Conservation (phyloP, 2,113 vertebrate genomes). For the Urocolius indicus region DNA sequence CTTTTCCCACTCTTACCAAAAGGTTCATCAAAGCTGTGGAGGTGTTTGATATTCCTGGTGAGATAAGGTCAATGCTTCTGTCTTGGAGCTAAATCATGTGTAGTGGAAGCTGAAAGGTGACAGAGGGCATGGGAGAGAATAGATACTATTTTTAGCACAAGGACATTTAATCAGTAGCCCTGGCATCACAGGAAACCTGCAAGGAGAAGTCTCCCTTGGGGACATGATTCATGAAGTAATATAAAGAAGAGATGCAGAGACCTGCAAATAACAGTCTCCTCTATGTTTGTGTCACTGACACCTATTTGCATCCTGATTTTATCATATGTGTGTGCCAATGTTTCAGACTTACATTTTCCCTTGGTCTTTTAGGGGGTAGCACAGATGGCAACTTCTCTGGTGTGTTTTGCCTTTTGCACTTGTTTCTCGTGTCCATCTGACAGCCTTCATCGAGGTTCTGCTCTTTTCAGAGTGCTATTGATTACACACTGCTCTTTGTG, state of each 20-base stretch:
- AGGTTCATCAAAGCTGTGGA: conserved; percentile 40
- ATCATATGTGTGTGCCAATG: background rate
- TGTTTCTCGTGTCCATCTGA: background rate
- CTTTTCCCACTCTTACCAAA: conserved; percentile 16
- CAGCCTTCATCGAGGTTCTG: background rate
- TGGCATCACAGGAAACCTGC: background rate
- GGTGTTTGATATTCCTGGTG: conserved; percentile 51
- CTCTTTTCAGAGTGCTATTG: background rate
- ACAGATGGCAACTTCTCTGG: background rate
- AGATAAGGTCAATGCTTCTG: conserved; percentile 2
- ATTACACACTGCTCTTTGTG: background rate
- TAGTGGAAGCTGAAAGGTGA: conserved; percentile 37
- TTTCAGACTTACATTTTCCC: background rate
- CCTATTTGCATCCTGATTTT: conserved; percentile 18
- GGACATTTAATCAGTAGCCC: conserved; percentile 7
- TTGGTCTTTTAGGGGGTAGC: background rate
- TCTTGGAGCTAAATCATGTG: conserved; percentile 26
- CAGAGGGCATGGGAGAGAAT: conserved; percentile 21
- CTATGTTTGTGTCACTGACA: background rate
- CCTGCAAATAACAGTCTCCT: background rate
- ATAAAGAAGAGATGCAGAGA: background rate
- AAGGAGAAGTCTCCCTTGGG: background rate
- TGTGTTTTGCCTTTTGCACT: background rate
- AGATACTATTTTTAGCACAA: conserved; percentile 49
- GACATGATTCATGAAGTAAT: background rate